Base-by-base conservation (phyloP, 2,113 vertebrate genomes). In the Saguinus midas region DNA sequence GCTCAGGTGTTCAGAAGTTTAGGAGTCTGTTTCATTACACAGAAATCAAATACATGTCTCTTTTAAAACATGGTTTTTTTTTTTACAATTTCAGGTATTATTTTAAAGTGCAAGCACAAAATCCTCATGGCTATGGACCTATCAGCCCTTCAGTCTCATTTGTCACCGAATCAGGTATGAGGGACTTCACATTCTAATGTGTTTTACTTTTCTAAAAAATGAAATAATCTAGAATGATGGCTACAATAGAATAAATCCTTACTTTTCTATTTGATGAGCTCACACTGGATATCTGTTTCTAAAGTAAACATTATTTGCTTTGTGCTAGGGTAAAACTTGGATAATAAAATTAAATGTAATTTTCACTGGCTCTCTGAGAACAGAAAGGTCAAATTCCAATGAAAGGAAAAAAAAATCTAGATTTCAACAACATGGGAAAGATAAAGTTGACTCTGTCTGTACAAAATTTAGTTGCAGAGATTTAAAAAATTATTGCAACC, bases 31-130 rank as follows among this genome's bases (percentile, higher is more conserved):
- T 37, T 91, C 35, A 13, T 37, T 29, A 35, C 25, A 55, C 4
- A 73, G 61, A 81, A 72, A 18, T 57, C n/a, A 88, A 88, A 94
- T 43, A 13, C n/a, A 5, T 8, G 55, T 75, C 5, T 96, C 48
- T 98, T 95, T 98, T 87, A 87, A 79, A 95, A 68, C 48, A 14
- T 37, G 2, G 72, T 93, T 40, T 96, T 64, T 76, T 93, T 40
- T 96, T 64, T 97, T 97, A 91, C 87, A 50, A 48, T 98, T 99
- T 95, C 98, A 99, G 99, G 97, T 99, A 99, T 98, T 99, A 99
- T 98, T 99, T 99, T 98, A 99, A 99, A 99, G 99, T 99, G 81
- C 99, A 99, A 98, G 99, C 99, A 84, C 99, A 99, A 98, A 99
- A 99, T 97, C 98, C 99, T 58, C 99, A 99, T 87, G 99, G 99